Conservation (phyloP, 2,113 vertebrate species). For the Pseudonaja textilis region DNA sequence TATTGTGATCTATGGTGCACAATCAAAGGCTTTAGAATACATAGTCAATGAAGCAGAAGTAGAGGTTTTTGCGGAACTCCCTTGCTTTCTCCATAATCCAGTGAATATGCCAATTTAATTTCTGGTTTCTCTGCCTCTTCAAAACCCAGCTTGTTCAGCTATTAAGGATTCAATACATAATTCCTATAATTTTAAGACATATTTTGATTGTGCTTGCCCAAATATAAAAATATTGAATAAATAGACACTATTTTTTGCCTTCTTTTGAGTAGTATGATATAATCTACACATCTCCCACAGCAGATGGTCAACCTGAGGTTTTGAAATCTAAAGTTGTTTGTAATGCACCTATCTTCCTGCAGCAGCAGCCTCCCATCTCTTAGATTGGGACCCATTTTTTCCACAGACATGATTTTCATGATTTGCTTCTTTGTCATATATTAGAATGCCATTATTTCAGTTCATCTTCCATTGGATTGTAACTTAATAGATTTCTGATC, state of each 20-base stretch:
- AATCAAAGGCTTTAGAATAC: neutral
- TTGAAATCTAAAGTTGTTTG: neutral
- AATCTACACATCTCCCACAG: neutral
- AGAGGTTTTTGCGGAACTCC: neutral
- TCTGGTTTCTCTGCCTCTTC: neutral
- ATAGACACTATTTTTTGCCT: neutral
- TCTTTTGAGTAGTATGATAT: neutral
- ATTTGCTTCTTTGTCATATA: neutral
- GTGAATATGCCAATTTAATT: neutral
- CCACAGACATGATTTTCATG: neutral
- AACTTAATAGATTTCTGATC: neutral
- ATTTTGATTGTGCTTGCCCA: neutral
- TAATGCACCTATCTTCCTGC: neutral
- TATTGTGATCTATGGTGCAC: neutral
- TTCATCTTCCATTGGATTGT: neutral
- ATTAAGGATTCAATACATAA: rapidly evolving
- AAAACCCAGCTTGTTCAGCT: neutral
- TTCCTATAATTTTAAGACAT: neutral
- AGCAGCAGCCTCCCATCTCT: neutral
- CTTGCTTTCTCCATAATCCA: neutral
- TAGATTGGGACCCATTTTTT: neutral
- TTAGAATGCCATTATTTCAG: neutral
- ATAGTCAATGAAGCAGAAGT: neutral
- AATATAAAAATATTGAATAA: neutral
- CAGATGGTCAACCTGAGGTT: neutral